Percentiles rank a stretch among this genome's conserved stretches.
phyloP scores from a whole-genome alignment of 2,797 vertebrate species.

The Eulemur mongoz region DNA sequence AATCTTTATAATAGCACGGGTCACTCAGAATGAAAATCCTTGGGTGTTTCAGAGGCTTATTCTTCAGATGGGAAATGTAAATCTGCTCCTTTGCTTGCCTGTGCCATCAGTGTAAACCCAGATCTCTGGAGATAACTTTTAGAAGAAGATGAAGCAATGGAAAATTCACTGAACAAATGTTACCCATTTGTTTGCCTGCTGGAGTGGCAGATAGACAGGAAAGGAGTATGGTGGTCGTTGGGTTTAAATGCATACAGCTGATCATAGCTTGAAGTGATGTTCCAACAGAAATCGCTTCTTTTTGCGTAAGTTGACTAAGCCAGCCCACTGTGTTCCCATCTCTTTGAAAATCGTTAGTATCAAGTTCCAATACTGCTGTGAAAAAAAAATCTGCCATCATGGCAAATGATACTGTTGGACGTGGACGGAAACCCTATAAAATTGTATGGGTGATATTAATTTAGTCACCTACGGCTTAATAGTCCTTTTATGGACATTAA shows the following conservation, averaged over 20 bases:
- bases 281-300: slow-evolving; percentile 25
- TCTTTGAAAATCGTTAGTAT: slow-evolving; percentile 79
- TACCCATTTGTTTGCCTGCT: neutral
- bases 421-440: slow-evolving; percentile 83
- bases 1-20: slow-evolving; percentile 58
- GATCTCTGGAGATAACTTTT: slow-evolving; percentile 38
- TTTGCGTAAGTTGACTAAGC: slow-evolving; percentile 52
- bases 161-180: slow-evolving; percentile 37
- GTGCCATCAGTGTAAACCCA: neutral
- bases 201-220: neutral
- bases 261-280: slow-evolving; percentile 47
- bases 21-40: slow-evolving; percentile 67
- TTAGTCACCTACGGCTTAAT: slow-evolving; percentile 90
- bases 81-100: slow-evolving; percentile 52
- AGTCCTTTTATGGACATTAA: slow-evolving; percentile 89
- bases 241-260: slow-evolving; percentile 44
- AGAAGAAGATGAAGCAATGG: slow-evolving; percentile 60
- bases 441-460: slow-evolving; percentile 87
- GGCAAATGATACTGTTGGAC: slow-evolving; percentile 79
- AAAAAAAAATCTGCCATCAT: slow-evolving; percentile 79
- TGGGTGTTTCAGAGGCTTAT: slow-evolving; percentile 58
- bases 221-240: no score
- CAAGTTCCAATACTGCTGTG: slow-evolving; percentile 72
- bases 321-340: slow-evolving; percentile 62
- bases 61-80: slow-evolving; percentile 64